Evolutionary conservation across 2,797 vertebrate species (phyloP), one percentile per base, ranked within the genome.

Genomic region (Morus bassanus): DNA sequence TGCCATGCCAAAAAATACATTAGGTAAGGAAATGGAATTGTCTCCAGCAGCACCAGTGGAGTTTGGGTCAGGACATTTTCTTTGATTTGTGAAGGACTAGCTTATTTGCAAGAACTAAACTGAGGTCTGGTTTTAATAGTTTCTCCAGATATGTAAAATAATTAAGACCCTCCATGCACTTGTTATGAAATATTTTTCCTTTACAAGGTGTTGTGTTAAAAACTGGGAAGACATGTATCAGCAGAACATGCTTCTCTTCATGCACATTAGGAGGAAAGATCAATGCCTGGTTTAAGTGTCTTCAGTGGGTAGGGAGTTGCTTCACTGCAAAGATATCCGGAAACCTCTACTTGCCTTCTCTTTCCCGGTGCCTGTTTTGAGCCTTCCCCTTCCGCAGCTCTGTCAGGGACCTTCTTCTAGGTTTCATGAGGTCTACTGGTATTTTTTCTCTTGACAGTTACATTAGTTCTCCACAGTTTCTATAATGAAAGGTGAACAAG

Each of bases 361-460:
- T 81, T 89, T 60, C 8, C 30, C 2, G 3, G 7, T 53, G 8
- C 17, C 9, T 43, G 1, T 37, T 81, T 64, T 84, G 48, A 88
- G 57, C 18, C 37, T 83, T 84, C 5, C 8, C 5, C n/a, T 65
- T 35, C 8, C 0, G 0, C 57, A 88, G 45, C 28, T 72, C 53
- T 86, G 45, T 45, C 11, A 4, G 9, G n/a, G 24, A 78, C 46
- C 25, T 61, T 54, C 22, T 28, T 15, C 51, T 22, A 17, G 9
- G n/a, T 60, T 94, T 89, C 53, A 13, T 7, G 18, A 77, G 41
- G n/a, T 77, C 65, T 93, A 48, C 41, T 77, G 79, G 11, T 77
- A 56, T 72, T 96, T 92, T 88, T 92, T 57, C 67, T 73, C 63
- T 68, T 95, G 73, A 84, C 50, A 93, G 70, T 53, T 95, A 74